Evolutionary conservation across 2,797 vertebrate genomes (phyloP).

Genomic region (Tenualosa thibaudeaui): DNA sequence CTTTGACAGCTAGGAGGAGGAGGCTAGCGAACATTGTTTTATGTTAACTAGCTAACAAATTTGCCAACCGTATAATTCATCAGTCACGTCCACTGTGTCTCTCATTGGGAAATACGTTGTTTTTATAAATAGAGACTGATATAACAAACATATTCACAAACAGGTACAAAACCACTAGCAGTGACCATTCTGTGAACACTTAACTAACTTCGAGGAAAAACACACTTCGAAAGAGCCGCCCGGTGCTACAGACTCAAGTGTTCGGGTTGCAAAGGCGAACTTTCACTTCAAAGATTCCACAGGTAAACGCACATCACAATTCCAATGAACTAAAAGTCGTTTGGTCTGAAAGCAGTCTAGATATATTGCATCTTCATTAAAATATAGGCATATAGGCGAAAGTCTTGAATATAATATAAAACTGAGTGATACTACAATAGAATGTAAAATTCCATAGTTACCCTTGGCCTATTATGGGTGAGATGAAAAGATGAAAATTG

Average conservation of each 20-base stretch:
- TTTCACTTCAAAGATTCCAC: not conserved
- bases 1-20: not conserved
- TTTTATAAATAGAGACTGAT: not conserved
- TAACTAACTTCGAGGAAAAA: not conserved
- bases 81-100: not conserved
- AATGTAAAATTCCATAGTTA: too few species aligned
- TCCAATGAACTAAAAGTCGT: too few species aligned
- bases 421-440: too few species aligned
- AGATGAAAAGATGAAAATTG: too few species aligned
- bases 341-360: not conserved
- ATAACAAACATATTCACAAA: not conserved
- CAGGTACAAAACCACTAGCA: not conserved
- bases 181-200: not conserved
- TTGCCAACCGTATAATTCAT: not conserved
- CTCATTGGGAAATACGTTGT: not conserved
- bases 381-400: not conserved
- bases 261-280: not conserved
- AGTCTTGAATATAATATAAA: too few species aligned
- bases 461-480: too few species aligned
- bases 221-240: not conserved
- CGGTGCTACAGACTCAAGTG: not conserved
- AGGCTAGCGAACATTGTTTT: not conserved
- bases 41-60: not conserved
- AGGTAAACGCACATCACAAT: not conserved
- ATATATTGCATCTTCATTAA: not conserved